A percentile compares a stretch with the other conserved stretches of the same genome.
Conservation (phyloP, 2,113 vertebrate species). For the Paratilapia polleni region DNA sequence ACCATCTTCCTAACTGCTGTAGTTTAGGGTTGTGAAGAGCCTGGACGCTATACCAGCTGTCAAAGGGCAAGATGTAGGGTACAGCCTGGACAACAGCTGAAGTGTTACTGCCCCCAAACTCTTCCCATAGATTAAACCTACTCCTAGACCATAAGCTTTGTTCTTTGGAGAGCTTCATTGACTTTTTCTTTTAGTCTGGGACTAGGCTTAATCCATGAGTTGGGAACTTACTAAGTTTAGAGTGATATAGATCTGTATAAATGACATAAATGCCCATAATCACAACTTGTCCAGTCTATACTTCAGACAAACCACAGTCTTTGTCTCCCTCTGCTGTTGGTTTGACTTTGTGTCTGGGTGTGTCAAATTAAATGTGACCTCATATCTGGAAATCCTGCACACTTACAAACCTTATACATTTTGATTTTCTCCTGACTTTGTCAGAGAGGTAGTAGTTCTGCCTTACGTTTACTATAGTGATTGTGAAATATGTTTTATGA, state of each 20-base stretch:
- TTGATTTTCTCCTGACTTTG: neutral
- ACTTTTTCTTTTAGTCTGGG: neutral
- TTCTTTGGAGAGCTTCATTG: neutral
- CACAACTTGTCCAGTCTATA: neutral
- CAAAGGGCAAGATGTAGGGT: neutral
- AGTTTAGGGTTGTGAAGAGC: neutral
- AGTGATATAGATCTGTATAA: neutral
- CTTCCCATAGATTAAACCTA: accelerated
- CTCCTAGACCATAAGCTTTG: no score
- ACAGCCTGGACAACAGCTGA: neutral
- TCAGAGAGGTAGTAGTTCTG: neutral
- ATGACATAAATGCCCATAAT: neutral
- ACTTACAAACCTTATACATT: neutral
- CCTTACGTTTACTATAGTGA: no score
- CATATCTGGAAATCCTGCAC: neutral
- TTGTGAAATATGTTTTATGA: no score
- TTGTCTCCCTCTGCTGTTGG: constrained; percentile 58
- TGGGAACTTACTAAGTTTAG: neutral
- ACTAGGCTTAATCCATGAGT: neutral
- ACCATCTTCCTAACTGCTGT: neutral
- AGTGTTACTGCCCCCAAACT: neutral
- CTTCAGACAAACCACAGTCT: neutral
- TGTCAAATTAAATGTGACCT: neutral
- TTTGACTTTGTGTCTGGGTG: neutral
- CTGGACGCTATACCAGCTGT: neutral